A percentile compares a stretch with the other conserved stretches of the same genome.
Evolutionary conservation across 2,113 vertebrate species (phyloP).

Genomic region (Percopsis transmontana): DNA sequence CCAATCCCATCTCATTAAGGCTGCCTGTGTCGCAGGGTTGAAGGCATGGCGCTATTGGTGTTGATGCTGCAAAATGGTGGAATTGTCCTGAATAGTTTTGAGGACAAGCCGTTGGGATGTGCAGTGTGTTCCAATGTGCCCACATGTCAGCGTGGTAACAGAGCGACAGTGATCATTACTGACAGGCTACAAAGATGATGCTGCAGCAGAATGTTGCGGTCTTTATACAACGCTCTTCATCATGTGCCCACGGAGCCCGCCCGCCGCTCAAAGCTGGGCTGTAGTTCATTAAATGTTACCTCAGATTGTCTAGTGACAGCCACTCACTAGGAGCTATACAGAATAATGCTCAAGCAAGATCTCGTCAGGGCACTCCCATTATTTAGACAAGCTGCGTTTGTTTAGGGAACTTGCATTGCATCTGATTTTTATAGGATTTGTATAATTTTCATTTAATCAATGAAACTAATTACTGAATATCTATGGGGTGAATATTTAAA

Average conservation of each 20-base stretch:
- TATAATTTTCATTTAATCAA: not conserved
- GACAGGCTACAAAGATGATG: conserved; percentile 64
- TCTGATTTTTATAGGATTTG: conserved; percentile 3
- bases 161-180: conserved; percentile 62
- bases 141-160: conserved; percentile 50
- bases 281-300: conserved; percentile 39
- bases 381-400: conserved; percentile 40
- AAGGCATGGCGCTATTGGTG: not conserved
- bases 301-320: conserved; percentile 49
- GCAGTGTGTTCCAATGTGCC: conserved; percentile 62
- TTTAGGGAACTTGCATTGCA: conserved; percentile 23
- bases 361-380: conserved; percentile 31
- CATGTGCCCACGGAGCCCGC: not conserved
- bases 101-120: conserved; percentile 53
- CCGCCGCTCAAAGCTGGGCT: conserved; percentile 32
- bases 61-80: conserved; percentile 48
- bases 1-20: not conserved
- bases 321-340: conserved; percentile 17
- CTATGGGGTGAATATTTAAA: not conserved
- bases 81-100: conserved; percentile 31
- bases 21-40: not conserved
- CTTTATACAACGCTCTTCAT: conserved; percentile 50
- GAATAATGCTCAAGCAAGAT: conserved; percentile 23
- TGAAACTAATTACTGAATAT: not conserved
- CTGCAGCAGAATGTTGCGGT: conserved; percentile 44